phyloP scores from a whole-genome alignment of 2,113 vertebrate species.

The Plectropomus leopardus region DNA sequence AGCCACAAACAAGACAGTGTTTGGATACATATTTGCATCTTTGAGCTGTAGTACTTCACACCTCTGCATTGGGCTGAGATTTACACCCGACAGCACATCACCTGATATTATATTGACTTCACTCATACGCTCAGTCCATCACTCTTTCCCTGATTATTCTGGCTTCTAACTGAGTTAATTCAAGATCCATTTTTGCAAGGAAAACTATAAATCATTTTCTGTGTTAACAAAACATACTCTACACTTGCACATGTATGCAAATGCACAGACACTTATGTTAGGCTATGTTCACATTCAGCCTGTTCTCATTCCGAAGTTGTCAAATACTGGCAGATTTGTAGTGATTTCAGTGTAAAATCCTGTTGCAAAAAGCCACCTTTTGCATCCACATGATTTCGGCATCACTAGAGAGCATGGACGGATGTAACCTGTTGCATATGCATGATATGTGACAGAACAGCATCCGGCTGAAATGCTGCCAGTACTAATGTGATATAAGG shows the following conservation, averaged over 20 bases:
- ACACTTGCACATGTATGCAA: neutral
- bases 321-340: too few species aligned
- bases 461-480: too few species aligned
- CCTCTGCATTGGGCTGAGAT: neutral
- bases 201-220: neutral
- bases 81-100: neutral
- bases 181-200: neutral
- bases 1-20: neutral
- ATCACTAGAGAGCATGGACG: too few species aligned
- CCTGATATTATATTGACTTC: neutral
- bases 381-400: too few species aligned
- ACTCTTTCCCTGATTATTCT: neutral
- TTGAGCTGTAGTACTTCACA: neutral
- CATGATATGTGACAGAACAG: too few species aligned
- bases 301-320: too few species aligned
- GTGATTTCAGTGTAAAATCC: too few species aligned
- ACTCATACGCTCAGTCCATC: neutral
- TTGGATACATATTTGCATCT: constrained; percentile 7
- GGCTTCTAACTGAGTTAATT: neutral
- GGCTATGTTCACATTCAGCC: too few species aligned
- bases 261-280: neutral
- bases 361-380: too few species aligned
- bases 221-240: neutral
- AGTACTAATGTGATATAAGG: too few species aligned
- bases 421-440: too few species aligned